Conservation (phyloP, 2,113 vertebrate genomes). For the Eleginops maclovinus region DNA sequence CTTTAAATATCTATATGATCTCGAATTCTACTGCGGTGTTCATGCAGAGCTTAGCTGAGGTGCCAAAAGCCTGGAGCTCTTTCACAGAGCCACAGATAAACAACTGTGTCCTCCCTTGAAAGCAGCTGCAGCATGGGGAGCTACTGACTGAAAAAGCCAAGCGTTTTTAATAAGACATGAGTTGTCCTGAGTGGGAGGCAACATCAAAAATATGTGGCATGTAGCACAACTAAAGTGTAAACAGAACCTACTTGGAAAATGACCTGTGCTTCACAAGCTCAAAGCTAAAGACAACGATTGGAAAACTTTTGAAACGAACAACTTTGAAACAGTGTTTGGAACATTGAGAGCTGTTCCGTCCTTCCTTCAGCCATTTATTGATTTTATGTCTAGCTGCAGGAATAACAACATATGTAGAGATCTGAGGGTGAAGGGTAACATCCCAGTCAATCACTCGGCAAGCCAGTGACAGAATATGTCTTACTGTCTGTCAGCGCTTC, state of each 20-base stretch:
- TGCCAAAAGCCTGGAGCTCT: slow-evolving; percentile 25
- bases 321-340: slow-evolving; percentile 28
- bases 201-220: slow-evolving; percentile 26
- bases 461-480: slow-evolving; percentile 41
- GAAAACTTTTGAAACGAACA: slow-evolving; percentile 31
- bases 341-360: slow-evolving; percentile 16
- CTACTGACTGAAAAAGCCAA: slow-evolving; percentile 14
- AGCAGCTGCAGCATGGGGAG: slow-evolving; percentile 24
- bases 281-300: slow-evolving; percentile 25
- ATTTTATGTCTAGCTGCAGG: slow-evolving; percentile 73
- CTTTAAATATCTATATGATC: slow-evolving; percentile 26
- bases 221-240: slow-evolving; percentile 15
- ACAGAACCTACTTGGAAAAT: slow-evolving; percentile 28
- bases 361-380: slow-evolving; percentile 45
- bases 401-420: slow-evolving; percentile 60
- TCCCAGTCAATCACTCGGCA: slow-evolving; percentile 44
- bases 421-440: slow-evolving; percentile 53
- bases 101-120: slow-evolving; percentile 31
- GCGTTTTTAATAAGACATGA: slow-evolving; percentile 38
- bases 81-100: slow-evolving; percentile 27
- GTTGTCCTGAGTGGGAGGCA: slow-evolving; percentile 42
- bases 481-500: slow-evolving; percentile 29
- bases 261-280: slow-evolving; percentile 20
- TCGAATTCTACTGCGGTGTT: slow-evolving; percentile 31
- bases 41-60: slow-evolving; percentile 22